These are phyloP conservation scores for Hephaestus fuliginosus DNA, from an alignment of 2,797 vertebrate species.

Conservation along the genomic window DNA sequence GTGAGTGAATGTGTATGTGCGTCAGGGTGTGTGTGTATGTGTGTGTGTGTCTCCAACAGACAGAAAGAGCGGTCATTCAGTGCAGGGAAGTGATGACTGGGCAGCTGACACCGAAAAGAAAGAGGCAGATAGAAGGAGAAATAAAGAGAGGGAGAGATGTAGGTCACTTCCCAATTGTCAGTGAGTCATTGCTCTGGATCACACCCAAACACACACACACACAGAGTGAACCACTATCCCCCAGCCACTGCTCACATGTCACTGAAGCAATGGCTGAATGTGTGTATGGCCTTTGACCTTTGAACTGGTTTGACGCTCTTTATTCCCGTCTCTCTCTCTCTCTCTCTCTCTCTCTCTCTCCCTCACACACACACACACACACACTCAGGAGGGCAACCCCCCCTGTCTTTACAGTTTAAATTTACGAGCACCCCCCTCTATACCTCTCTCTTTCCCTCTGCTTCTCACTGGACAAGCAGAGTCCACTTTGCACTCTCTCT, in stretches of 20 bases:
- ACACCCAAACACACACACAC: slow-evolving; percentile 55
- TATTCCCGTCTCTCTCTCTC: slow-evolving; percentile 29
- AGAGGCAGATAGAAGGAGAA: slow-evolving; percentile 73
- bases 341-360: too few species aligned
- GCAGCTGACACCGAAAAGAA: slow-evolving; percentile 81
- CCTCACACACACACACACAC: slow-evolving; percentile 21
- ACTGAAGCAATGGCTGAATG: slow-evolving; percentile 38
- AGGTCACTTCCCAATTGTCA: slow-evolving; percentile 82
- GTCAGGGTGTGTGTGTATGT: slow-evolving; percentile 11
- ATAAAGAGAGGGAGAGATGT: slow-evolving; percentile 74
- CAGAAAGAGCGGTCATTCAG: slow-evolving; percentile 75
- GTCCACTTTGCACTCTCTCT: slow-evolving; percentile 27
- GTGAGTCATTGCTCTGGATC: slow-evolving; percentile 78
- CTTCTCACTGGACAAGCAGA: slow-evolving; percentile 17
- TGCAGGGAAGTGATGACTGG: slow-evolving; percentile 78
- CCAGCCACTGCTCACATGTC: slow-evolving; percentile 32
- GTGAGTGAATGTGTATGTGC: slow-evolving; percentile 23
- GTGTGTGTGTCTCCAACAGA: slow-evolving; percentile 41
- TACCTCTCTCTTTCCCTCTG: slow-evolving; percentile 24
- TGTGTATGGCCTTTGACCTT: slow-evolving; percentile 69
- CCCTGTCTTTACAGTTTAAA: slow-evolving; percentile 51
- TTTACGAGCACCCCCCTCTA: slow-evolving; percentile 48
- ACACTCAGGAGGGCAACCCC: slow-evolving; percentile 16
- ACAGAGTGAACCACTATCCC: slow-evolving; percentile 16
- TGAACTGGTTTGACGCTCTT: slow-evolving; percentile 62